These are phyloP conservation scores for Aurelia sp. DNA, from an alignment of 30 jellyfish, hydroid and myxozoan species.

Conservation along the genomic window DNA sequence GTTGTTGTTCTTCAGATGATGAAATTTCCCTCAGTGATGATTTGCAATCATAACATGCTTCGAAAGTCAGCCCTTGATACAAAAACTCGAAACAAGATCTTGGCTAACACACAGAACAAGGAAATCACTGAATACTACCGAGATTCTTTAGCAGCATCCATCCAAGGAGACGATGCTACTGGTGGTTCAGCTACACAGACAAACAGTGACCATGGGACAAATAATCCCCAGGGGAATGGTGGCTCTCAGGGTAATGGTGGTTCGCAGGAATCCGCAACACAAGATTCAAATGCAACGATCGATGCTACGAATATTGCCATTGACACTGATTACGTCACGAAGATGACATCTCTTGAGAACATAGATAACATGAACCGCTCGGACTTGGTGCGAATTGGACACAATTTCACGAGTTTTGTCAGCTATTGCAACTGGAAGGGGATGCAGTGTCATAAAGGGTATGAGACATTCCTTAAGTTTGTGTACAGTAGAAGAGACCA, in stretches of 20 bases:
- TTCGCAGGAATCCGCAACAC: too few relatives aligned
- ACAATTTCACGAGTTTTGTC: neutral
- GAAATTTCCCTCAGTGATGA: conserved; percentile 5
- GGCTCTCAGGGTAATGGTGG: too few relatives aligned
- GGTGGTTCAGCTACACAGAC: too few relatives aligned
- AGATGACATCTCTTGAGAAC: neutral
- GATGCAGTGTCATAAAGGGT: neutral
- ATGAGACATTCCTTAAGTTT: neutral
- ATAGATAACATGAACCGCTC: neutral
- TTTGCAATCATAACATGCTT: conserved; percentile 10
- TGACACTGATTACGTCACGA: neutral
- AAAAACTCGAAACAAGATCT: too few relatives aligned
- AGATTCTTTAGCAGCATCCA: too few relatives aligned
- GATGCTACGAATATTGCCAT: neutral
- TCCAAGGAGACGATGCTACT: too few relatives aligned
- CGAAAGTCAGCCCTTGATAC: conserved; percentile 4
- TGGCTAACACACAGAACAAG: neutral
- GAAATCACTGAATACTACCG: neutral
- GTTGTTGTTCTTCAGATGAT: neutral
- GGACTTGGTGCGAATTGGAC: neutral
- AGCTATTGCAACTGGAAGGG: conserved; percentile 1
- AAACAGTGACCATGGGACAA: too few relatives aligned
- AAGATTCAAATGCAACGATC: too few relatives aligned
- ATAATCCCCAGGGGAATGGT: too few relatives aligned
- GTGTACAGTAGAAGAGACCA: too few relatives aligned